These are phyloP conservation scores for Poecile montanus DNA, from an alignment of 2,797 vertebrate genomes.

Conservation along the genomic window DNA sequence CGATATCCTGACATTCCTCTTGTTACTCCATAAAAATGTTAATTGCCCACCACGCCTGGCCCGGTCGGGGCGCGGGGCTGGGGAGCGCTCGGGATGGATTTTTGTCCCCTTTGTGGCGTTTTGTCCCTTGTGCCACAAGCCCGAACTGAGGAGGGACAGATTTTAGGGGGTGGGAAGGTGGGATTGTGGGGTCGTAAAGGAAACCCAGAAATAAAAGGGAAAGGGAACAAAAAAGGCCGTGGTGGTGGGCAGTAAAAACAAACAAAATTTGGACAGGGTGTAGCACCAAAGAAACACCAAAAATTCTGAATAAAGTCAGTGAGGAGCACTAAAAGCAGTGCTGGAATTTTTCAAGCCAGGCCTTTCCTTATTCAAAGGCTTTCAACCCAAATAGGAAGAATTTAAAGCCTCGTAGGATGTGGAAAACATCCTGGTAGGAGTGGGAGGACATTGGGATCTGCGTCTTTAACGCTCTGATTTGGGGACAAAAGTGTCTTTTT, in stretches of 20 bases:
- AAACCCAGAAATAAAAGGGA: neutral
- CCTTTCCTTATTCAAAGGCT: neutral
- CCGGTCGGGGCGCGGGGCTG: accelerated
- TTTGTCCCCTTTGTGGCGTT: neutral
- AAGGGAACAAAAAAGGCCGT: accelerated
- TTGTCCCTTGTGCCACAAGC: neutral
- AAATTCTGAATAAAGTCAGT: neutral
- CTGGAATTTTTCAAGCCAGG: neutral
- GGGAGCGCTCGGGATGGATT: neutral
- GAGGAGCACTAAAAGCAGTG: neutral
- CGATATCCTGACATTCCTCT: neutral
- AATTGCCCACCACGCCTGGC: constrained; percentile 7
- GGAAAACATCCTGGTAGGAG: neutral
- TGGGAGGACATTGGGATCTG: accelerated
- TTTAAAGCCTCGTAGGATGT: accelerated
- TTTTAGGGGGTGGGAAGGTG: neutral
- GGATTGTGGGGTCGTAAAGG: neutral
- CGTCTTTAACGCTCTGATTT: accelerated
- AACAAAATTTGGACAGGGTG: neutral
- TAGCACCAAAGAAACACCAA: neutral
- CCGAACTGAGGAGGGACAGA: accelerated
- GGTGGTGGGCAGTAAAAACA: neutral
- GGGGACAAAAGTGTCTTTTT: neutral
- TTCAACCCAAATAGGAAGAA: neutral
- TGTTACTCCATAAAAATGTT: neutral